Conservation (phyloP, 37 sponge, comb jelly and placozoan genomes). For the Oopsacas minuta region DNA sequence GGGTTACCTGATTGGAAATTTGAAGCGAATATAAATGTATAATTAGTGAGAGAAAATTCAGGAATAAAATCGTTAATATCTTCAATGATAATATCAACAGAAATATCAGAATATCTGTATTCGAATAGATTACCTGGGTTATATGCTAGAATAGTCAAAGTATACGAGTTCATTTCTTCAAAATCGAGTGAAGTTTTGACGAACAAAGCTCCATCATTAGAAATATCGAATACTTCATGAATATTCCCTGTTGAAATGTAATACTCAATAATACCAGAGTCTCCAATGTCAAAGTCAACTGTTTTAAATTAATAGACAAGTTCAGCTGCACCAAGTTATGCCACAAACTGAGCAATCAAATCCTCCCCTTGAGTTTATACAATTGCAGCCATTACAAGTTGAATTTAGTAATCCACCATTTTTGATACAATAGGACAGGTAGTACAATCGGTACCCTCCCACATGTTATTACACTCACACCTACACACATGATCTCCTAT, state of each 20-base stretch:
- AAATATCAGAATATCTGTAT: neutral
- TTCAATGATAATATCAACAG: neutral
- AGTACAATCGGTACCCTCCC: too few relatives aligned
- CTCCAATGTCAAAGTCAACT: neutral
- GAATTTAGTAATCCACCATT: too few relatives aligned
- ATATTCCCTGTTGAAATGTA: slow-evolving; percentile 15
- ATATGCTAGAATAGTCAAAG: neutral
- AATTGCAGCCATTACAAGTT: too few relatives aligned
- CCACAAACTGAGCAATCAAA: too few relatives aligned
- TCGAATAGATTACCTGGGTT: neutral
- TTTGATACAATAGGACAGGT: too few relatives aligned
- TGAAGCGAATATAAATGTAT: neutral
- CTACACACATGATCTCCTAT: too few relatives aligned
- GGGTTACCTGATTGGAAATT: neutral
- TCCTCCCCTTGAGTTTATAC: too few relatives aligned
- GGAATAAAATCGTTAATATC: neutral
- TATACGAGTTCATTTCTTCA: neutral
- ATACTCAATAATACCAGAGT: neutral
- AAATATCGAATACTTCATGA: slow-evolving; percentile 19
- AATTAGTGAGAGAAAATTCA: neutral
- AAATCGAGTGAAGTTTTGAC: neutral
- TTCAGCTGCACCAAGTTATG: too few relatives aligned
- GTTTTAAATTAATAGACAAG: too few relatives aligned
- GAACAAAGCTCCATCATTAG: neutral
- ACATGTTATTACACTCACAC: too few relatives aligned